A percentile compares a stretch with the other conserved stretches of the same genome.
These are phyloP conservation scores for Columbina picui DNA, from an alignment of 2,113 vertebrate genomes.

Conservation along the genomic window DNA sequence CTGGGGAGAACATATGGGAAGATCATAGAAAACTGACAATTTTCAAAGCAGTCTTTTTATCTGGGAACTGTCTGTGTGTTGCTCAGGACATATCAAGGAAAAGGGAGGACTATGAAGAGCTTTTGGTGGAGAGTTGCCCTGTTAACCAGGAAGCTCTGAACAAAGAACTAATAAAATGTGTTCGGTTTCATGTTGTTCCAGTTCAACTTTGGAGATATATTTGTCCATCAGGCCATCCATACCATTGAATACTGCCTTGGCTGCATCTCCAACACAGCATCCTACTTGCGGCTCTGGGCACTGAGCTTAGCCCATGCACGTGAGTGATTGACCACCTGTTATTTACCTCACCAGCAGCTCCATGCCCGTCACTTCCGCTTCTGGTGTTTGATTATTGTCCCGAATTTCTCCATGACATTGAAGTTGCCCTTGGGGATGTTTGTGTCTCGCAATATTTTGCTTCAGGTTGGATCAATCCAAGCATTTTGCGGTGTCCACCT, in stretches of 20 bases:
- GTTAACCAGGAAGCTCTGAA: background rate
- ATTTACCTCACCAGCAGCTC: background rate
- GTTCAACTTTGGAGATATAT: conserved; percentile 77
- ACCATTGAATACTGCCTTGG: conserved; percentile 84
- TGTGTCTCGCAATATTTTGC: background rate
- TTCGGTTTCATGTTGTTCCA: conserved; percentile 39
- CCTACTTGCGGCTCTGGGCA: conserved; percentile 81
- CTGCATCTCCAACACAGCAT: conserved; percentile 85
- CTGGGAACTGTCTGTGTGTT: background rate
- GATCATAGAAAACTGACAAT: background rate
- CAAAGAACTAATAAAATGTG: background rate
- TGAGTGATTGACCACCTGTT: conserved; percentile 53
- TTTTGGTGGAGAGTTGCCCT: background rate
- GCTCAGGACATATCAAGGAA: background rate
- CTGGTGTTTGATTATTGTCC: background rate
- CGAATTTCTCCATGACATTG: background rate
- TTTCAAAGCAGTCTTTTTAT: background rate
- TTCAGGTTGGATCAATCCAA: background rate
- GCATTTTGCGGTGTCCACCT: accelerated
- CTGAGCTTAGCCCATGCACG: conserved; percentile 82
- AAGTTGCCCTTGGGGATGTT: background rate
- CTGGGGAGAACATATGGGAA: background rate
- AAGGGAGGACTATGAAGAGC: background rate
- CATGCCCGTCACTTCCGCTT: background rate
- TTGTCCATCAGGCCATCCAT: conserved; percentile 83